Evolutionary conservation across 2,113 vertebrate genomes (phyloP), one percentile per base, ranked within the genome.

Genomic region (Pseudolaguvia tuberculata): DNA sequence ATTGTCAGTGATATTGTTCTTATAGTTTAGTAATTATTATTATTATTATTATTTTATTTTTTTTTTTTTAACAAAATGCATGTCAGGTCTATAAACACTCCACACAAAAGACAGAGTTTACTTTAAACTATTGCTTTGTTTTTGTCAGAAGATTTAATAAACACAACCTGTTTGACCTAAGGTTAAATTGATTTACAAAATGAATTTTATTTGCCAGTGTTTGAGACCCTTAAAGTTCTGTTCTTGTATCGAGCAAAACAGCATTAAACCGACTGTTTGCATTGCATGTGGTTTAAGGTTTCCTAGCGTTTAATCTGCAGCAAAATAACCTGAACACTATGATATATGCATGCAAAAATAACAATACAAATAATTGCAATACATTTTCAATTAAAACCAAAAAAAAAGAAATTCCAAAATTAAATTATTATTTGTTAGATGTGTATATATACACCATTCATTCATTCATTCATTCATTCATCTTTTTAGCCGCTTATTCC

Each of bases 191-290:
- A 74, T 79, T 78, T 62, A 45, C 53, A 21, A 70, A 65, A 13
- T 57, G 63, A 35, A 57, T 50, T 81, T 21, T 48, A 29, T 69
- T 56, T 61, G 70, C 63, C 25, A 35, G 52, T 47, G 57, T 83
- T 85, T 80, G 81, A 83, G 81, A 82, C 83, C 84, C 73, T 74
- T 80, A 80, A 82, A 72, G 73, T 80, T 81, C 72, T 71, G 58
- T 78, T 74, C 47, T 65, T 73, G 29, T 53, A 59, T 39, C 65
- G 42, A 45, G 55, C 70, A 52, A 23, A 13, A 53, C 62, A 25
- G 50, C 35, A 18, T 62, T 20, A 67, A 70, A 66, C 48, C 29
- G 31, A 79, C 35, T 35, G 27, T 48, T 50, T 51, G 21, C 50
- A 63, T 21, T 76, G 79, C 75, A 80, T 77, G 62, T 50, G 51